Base-by-base conservation (phyloP, 2,797 vertebrate genomes). In the Myotis findleyi region DNA sequence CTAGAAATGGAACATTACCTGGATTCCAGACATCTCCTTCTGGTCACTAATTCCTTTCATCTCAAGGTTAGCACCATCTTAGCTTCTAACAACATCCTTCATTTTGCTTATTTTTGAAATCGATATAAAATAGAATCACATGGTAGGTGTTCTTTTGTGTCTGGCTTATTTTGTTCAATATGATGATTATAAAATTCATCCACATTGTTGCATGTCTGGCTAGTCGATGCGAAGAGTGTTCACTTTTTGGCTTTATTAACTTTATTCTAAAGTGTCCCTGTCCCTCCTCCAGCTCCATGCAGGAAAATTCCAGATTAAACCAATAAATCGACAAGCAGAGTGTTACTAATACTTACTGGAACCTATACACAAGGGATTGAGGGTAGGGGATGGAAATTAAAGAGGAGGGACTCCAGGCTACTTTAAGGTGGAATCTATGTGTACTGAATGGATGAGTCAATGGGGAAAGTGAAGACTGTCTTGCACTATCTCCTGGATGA, bases 81-180 rank as follows among this genome's bases (percentile, higher is more conserved):
- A 59, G 81, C 53, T 75, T 95, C 6, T 71, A 94, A 92, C 7
- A 85, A 6, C 33, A 47, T 72, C 38, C 6, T 91, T 69, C 12
- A 66, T 90, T 76, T 91, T 85, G 55, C 14, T 62, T 73, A 41
- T 62, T 93, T 95, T 82, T 72, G 55, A 92, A 82, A 57, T 91
- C 53, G 59, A 49, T 66, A 18, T 76, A 64, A 87, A 94, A 59
- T 69, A 82, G 47, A 81, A 44, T 82, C 30, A 51, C 44, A 4
- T 49, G 66, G 18, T 75, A 77, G 17, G n/a, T 91, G 36, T 23
- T 71, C 3, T 76, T 95, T 94, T 84, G 59, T 81, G 14, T 57
- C 16, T 87, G 47, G 20, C 13, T 81, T 85, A 71, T 91, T 92
- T 81, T 51, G 3, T 79, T 87, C 79, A 90, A 51, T 84, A 64